These are phyloP conservation scores for Thunnus albacares DNA, from an alignment of 2,797 vertebrate species.

Conservation along the genomic window DNA sequence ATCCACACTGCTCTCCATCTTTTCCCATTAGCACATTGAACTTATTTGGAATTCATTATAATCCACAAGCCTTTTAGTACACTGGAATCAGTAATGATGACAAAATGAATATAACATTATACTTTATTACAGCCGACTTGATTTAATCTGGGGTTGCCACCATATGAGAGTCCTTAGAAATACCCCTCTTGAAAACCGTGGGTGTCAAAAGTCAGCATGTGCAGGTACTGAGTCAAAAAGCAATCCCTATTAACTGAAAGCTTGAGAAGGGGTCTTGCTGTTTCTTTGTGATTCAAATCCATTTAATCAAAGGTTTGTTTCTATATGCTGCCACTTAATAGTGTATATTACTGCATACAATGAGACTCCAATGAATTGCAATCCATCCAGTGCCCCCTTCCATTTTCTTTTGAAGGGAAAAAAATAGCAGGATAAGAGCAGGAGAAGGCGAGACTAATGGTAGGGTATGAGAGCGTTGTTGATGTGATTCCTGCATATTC, in stretches of 20 bases:
- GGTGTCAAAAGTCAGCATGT: constrained; percentile 84
- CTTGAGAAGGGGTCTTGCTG: constrained; percentile 85
- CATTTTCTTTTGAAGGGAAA: constrained; percentile 75
- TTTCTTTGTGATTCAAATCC: constrained; percentile 91
- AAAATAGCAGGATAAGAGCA: constrained; percentile 84
- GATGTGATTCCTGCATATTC: constrained; percentile 81
- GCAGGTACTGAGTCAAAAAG: constrained; percentile 82
- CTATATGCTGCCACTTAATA: constrained; percentile 88
- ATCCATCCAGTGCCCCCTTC: constrained; percentile 75
- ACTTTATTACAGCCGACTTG: constrained; percentile 83
- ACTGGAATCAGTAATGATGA: constrained; percentile 83
- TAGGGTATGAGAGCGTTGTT: constrained; percentile 82
- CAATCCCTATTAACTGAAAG: constrained; percentile 84
- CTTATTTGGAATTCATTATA: constrained; percentile 85
- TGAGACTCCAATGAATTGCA: constrained; percentile 82
- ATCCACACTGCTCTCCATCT: constrained; percentile 76
- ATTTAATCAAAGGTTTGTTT: constrained; percentile 92
- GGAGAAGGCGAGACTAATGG: constrained; percentile 83
- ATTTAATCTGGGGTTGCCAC: constrained; percentile 85
- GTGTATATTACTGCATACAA: constrained; percentile 89
- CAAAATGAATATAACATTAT: constrained; percentile 86
- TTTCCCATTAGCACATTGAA: constrained; percentile 81
- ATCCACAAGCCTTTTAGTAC: constrained; percentile 81
- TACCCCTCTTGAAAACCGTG: constrained; percentile 79
- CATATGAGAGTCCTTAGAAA: constrained; percentile 81